Evolutionary conservation across 2,888 invertebrate genomes (phyloP).

Genomic region (Andrena praecox): DNA sequence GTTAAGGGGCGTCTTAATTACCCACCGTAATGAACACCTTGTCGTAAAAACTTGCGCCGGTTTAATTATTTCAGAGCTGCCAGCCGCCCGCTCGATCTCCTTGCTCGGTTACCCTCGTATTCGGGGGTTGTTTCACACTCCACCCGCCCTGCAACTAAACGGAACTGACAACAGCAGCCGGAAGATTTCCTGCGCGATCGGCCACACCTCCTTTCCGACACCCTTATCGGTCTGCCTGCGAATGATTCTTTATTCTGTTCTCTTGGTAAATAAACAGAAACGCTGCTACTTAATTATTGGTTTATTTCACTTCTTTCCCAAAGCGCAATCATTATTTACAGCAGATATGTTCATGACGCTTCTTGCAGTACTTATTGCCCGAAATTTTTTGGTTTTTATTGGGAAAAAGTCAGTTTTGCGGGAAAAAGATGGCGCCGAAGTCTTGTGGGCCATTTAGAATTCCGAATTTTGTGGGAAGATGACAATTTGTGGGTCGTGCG

Average conservation of each 20-base stretch:
- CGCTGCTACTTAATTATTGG: neutral
- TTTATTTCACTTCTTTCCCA: no score
- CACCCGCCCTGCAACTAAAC: slow-evolving; percentile 54
- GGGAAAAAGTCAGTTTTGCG: no score
- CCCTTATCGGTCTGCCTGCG: neutral
- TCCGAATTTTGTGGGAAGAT: no score
- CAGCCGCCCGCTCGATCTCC: slow-evolving; percentile 54
- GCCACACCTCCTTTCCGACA: neutral
- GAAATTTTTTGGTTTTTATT: no score
- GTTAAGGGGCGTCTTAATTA: slow-evolving; percentile 85
- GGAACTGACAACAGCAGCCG: slow-evolving; percentile 52
- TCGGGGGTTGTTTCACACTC: slow-evolving; percentile 39
- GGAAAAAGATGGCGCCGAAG: no score
- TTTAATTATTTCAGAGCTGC: slow-evolving; percentile 83
- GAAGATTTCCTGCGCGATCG: slow-evolving; percentile 46
- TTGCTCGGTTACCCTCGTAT: slow-evolving; percentile 68
- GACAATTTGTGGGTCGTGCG: no score
- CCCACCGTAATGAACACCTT: slow-evolving; percentile 85
- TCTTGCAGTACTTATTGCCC: no score
- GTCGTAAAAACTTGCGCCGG: slow-evolving; percentile 85
- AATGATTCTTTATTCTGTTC: neutral
- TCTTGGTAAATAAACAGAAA: neutral
- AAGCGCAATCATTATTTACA: no score
- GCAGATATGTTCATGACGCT: no score
- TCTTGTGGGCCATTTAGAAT: no score